phyloP scores from a whole-genome alignment of 1,140 invertebrate species.

The Trachymyrmex septentrionalis region DNA sequence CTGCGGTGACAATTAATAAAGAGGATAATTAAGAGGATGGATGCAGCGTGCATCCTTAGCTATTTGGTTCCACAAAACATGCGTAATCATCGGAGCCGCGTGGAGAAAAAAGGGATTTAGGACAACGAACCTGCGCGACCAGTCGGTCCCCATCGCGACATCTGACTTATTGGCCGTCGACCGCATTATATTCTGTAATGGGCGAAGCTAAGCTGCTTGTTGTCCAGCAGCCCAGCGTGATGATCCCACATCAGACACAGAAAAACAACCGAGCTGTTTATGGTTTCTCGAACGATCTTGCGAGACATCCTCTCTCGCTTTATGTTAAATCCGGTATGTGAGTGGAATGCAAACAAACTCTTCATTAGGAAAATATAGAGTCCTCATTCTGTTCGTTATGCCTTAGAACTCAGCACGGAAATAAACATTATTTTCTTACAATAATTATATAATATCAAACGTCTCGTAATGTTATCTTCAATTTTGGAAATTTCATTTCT shows the following conservation, averaged over 20 bases:
- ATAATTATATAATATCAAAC: neutral
- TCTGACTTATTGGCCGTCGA: constrained; percentile 22
- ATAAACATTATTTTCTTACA: neutral
- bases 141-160: constrained; percentile 14
- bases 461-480: neutral
- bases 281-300: constrained; percentile 21
- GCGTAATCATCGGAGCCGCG: constrained; percentile 21
- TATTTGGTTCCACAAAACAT: constrained; percentile 37
- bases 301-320: constrained; percentile 3
- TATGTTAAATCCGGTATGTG: constrained; percentile 8
- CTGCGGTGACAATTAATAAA: constrained; percentile 36
- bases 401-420: neutral
- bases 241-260: constrained; percentile 11
- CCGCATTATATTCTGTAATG: constrained; percentile 50
- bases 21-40: neutral
- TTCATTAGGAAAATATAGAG: constrained; percentile 4
- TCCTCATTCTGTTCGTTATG: neutral
- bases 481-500: neutral
- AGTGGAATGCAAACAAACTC: neutral
- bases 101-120: constrained; percentile 62
- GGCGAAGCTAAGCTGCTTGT: constrained; percentile 48
- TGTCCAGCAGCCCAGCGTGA: constrained; percentile 19
- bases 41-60: constrained; percentile 13
- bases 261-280: constrained; percentile 39
- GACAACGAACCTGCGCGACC: constrained; percentile 67